phyloP scores from a whole-genome alignment of 1,140 invertebrate genomes.

The Lanistes nyassanus region DNA sequence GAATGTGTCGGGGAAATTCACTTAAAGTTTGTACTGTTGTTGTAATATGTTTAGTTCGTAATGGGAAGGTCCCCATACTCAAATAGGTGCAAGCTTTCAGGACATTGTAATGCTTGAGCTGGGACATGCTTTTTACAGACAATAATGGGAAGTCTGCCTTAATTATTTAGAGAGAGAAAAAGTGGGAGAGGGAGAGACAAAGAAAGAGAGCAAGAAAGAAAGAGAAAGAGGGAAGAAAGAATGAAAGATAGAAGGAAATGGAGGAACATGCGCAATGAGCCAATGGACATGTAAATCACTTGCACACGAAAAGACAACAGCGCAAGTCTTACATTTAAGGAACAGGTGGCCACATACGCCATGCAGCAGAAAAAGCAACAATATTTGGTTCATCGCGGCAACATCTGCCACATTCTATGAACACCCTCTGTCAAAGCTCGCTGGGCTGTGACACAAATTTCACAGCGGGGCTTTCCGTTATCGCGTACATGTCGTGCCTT shows the following conservation, averaged over 20 bases:
- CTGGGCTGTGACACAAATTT: not conserved
- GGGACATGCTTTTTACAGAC: too few species aligned
- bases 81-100: too few species aligned
- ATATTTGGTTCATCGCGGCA: not conserved
- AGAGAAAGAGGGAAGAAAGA: not conserved
- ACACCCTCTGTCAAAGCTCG: not conserved
- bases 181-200: not conserved
- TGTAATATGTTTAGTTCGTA: too few species aligned
- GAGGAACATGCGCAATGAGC: not conserved
- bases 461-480: too few species aligned
- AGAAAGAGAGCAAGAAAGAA: not conserved
- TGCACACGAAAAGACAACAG: too few species aligned
- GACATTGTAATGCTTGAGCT: too few species aligned
- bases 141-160: too few species aligned
- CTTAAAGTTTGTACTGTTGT: too few species aligned
- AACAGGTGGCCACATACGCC: not conserved
- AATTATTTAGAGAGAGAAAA: constrained; percentile 6
- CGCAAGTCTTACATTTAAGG: not conserved
- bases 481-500: too few species aligned
- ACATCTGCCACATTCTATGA: not conserved
- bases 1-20: too few species aligned
- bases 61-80: too few species aligned
- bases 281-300: not conserved
- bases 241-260: not conserved
- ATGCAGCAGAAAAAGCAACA: not conserved